These are phyloP conservation scores for Acropternis orthonyx DNA, from an alignment of 2,797 vertebrate species.

Conservation along the genomic window DNA sequence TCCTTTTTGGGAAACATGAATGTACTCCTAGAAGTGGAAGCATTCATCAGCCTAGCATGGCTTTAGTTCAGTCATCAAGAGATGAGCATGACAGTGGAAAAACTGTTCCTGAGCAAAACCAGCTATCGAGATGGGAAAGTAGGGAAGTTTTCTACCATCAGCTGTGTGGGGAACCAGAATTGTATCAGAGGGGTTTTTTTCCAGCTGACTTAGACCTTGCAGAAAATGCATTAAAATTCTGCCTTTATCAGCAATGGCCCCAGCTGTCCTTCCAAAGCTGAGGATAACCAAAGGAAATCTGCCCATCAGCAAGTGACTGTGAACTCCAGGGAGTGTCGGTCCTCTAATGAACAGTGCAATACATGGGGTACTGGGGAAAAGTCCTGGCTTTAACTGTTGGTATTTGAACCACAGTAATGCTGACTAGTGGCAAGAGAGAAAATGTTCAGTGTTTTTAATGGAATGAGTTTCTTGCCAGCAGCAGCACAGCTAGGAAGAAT, in stretches of 20 bases:
- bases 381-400: neutral
- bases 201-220: neutral
- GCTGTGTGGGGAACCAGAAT: neutral
- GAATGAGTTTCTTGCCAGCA: neutral
- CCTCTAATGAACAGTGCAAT: neutral
- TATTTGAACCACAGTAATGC: neutral
- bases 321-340: neutral
- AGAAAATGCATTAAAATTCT: neutral
- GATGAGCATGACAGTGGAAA: neutral
- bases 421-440: neutral
- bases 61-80: neutral
- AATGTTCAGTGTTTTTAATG: neutral
- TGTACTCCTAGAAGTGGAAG: neutral
- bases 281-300: neutral
- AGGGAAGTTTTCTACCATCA: neutral
- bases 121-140: neutral
- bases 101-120: neutral
- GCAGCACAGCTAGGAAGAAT: neutral
- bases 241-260: neutral
- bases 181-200: neutral
- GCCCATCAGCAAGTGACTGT: neutral
- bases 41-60: neutral
- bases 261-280: neutral
- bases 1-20: neutral
- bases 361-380: neutral